A percentile compares a stretch with the other conserved stretches of the same genome.
phyloP scores from a whole-genome alignment of 2,888 invertebrate species.

The Platycnemis pennipes region DNA sequence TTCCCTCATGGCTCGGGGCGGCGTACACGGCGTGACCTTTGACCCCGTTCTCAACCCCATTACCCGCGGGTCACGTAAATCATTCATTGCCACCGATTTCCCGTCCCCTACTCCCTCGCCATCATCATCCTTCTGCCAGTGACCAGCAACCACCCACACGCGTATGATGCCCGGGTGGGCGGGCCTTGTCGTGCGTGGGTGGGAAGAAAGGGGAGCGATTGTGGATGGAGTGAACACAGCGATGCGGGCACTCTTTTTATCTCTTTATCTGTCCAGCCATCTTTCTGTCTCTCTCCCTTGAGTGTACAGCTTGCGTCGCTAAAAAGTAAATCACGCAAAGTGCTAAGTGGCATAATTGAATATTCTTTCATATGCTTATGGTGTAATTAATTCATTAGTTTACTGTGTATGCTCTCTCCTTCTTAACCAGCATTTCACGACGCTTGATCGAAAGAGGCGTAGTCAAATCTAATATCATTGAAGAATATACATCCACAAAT shows the following conservation, averaged over 20 bases:
- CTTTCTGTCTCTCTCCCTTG: constrained; percentile 73
- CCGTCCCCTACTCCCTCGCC: constrained; percentile 85
- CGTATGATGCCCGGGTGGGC: neutral
- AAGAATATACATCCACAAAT: too few relatives aligned
- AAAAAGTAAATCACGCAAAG: neutral
- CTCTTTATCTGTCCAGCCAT: constrained; percentile 66
- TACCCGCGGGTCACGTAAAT: constrained; percentile 61
- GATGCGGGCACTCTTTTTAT: constrained; percentile 50
- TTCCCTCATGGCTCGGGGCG: neutral
- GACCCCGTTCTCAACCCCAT: constrained; percentile 37
- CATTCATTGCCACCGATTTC: constrained; percentile 66
- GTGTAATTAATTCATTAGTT: neutral
- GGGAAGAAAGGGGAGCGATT: neutral
- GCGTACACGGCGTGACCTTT: constrained; percentile 38
- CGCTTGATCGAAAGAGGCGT: too few relatives aligned
- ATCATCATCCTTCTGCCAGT: constrained; percentile 35
- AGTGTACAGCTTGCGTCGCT: neutral
- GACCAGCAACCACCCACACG: constrained; percentile 69
- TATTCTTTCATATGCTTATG: neutral
- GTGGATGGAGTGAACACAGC: neutral
- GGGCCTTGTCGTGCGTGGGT: neutral
- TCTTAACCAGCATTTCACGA: too few relatives aligned
- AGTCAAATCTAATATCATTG: too few relatives aligned
- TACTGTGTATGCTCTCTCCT: neutral
- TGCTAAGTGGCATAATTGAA: neutral